These are phyloP conservation scores for Larimichthys polyactis DNA, from an alignment of 2,113 vertebrate species.

Conservation along the genomic window DNA sequence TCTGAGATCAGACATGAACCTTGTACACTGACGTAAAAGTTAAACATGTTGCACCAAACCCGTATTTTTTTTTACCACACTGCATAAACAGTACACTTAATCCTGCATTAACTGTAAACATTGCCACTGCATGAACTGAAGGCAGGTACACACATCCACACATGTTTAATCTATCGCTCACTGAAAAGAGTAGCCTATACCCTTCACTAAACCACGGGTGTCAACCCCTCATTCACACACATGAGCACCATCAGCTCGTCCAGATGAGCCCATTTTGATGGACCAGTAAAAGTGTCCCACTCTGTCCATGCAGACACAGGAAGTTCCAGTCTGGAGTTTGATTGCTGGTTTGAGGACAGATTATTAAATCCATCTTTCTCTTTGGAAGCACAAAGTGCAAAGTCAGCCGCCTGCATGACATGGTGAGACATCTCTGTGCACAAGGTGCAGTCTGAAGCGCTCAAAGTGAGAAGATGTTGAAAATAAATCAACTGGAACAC, in stretches of 20 bases:
- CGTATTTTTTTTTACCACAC: not conserved
- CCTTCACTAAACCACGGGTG: not conserved
- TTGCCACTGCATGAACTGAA: not conserved
- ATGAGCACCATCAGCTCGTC: constrained; percentile 55
- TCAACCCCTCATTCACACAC: constrained; percentile 43
- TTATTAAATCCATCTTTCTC: constrained; percentile 67
- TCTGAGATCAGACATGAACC: not conserved
- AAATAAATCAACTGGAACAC: not conserved
- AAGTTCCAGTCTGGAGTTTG: constrained; percentile 64
- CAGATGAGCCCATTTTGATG: constrained; percentile 51
- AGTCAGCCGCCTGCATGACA: constrained; percentile 34
- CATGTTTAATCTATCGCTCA: not conserved
- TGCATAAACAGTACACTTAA: constrained; percentile 7
- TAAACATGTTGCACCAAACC: not conserved
- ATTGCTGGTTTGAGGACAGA: constrained; percentile 57
- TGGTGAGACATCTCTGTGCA: constrained; percentile 25
- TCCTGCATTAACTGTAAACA: constrained; percentile 15
- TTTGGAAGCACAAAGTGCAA: constrained; percentile 37
- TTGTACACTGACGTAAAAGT: not conserved
- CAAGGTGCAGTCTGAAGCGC: constrained; percentile 4
- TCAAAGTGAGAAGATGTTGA: not conserved
- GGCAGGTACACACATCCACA: not conserved
- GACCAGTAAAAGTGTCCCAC: constrained; percentile 61
- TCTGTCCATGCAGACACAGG: constrained; percentile 63
- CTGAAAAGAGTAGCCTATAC: not conserved